Conservation (phyloP, 2,113 vertebrate genomes). For the Lycaon pictus region DNA sequence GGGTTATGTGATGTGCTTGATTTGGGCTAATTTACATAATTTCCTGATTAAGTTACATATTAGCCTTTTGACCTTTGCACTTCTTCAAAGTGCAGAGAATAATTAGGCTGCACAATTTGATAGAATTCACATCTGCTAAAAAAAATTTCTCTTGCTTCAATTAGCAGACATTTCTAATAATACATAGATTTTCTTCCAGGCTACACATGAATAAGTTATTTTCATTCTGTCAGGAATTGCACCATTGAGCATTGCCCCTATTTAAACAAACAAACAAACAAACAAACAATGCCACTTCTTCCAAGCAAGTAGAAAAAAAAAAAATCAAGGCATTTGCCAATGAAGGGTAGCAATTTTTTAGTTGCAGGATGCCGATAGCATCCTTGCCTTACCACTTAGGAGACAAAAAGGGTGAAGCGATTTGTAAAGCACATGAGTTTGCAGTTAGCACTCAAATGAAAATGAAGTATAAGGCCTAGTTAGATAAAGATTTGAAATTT, state of each 20-base stretch:
- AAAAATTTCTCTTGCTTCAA: constrained; percentile 47
- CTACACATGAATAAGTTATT: constrained; percentile 41
- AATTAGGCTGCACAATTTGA: constrained; percentile 68
- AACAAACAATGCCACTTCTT: not conserved
- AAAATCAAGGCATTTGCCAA: not conserved
- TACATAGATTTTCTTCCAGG: constrained; percentile 52
- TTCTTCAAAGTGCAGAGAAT: constrained; percentile 68
- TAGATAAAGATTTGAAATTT: not conserved
- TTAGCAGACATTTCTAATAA: constrained; percentile 45
- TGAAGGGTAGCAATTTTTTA: not conserved
- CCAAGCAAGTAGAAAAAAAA: constrained; percentile 2
- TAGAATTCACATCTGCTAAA: constrained; percentile 55
- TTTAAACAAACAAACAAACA: not conserved
- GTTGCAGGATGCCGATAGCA: not conserved
- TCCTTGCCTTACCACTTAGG: not conserved
- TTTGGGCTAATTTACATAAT: constrained; percentile 78
- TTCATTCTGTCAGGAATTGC: not conserved
- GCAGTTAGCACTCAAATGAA: not conserved
- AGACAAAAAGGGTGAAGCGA: not conserved
- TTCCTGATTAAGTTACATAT: constrained; percentile 79
- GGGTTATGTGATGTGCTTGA: constrained; percentile 60
- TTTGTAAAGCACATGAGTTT: not conserved
- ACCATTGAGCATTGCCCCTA: not conserved
- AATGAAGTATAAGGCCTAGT: not conserved
- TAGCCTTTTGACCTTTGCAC: constrained; percentile 80